Base-by-base conservation (phyloP, 2,113 vertebrate species). In the Lamprotornis superbus region DNA sequence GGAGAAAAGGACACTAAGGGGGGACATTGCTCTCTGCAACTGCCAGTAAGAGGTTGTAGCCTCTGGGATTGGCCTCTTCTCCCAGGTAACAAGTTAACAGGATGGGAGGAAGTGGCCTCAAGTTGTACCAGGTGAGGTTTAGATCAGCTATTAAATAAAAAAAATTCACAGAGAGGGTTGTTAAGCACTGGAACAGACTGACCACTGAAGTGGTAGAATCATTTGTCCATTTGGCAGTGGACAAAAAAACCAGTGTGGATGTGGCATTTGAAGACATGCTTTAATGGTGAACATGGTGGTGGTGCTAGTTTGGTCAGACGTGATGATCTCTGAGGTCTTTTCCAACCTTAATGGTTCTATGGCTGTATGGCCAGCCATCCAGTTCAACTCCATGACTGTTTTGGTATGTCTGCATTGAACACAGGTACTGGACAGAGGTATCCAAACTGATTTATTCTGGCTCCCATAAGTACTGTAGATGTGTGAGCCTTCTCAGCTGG, bases 221-320 rank as follows among this genome's bases (percentile, higher is more conserved):
- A 35, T 10, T 28, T n/a, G 18, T 35, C 14, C 6, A 52, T 24
- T 21, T 35, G n/a, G 14, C 31, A 76, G 17, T 15, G 17, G 24
- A 61, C 30, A 24, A 53, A 55, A 79, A 18, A 39, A 46, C 0
- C 0, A 0, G 13, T 23, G 47, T 27, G 17, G n/a, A 76, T 22
- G 27, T 19, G 24, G n/a, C 47, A 61, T 28, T n/a, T 35, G 55
- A 60, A 68, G 13, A 61, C 8, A 19, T 8, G 16, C 11, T 22
- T 68, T 60, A 40, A 75, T 12, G 21, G 25, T 61, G 20, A 60
- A 39, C 24, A 18, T 25, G 20, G 9, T 25, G 13, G 20, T 31
- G n/a, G n/a, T 35, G n/a, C 16, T 52, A 68, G 16, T 68, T 76
- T 18, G 16, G 24, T 16, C 40, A 67, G 30, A 75, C 17, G 25